A percentile compares a stretch with the other conserved stretches of the same genome.
These are phyloP conservation scores for Arenaria interpres DNA, from an alignment of 2,113 vertebrate genomes.

Conservation along the genomic window DNA sequence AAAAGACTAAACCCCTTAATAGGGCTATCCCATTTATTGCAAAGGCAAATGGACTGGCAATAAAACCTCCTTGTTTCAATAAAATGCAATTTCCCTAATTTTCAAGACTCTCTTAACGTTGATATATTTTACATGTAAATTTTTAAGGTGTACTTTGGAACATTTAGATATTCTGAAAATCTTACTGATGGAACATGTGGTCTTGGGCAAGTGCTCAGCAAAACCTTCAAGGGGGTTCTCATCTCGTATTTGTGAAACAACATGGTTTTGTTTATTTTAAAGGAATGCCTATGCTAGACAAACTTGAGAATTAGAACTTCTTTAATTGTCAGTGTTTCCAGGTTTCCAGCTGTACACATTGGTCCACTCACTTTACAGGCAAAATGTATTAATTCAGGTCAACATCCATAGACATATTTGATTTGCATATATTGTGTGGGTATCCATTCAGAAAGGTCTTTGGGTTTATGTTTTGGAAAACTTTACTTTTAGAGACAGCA, in stretches of 20 bases:
- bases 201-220: not conserved
- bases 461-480: not conserved
- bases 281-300: not conserved
- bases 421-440: not conserved
- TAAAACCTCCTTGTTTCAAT: not conserved
- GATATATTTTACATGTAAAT: not conserved
- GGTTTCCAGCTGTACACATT: not conserved
- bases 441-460: not conserved
- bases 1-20: slow-evolving; percentile 13
- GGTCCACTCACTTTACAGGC: not conserved
- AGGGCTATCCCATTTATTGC: not conserved
- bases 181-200: not conserved
- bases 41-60: not conserved
- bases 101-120: not conserved
- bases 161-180: not conserved
- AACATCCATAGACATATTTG: not conserved
- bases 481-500: not conserved
- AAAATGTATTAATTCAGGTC: not conserved
- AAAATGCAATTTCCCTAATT: not conserved
- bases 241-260: not conserved
- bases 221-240: not conserved
- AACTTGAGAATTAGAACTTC: not conserved
- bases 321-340: not conserved
- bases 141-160: not conserved
- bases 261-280: not conserved